Evolutionary conservation across 2,113 vertebrate genomes (phyloP), one percentile per base, ranked within the genome.

Genomic region (Cottus gobio): DNA sequence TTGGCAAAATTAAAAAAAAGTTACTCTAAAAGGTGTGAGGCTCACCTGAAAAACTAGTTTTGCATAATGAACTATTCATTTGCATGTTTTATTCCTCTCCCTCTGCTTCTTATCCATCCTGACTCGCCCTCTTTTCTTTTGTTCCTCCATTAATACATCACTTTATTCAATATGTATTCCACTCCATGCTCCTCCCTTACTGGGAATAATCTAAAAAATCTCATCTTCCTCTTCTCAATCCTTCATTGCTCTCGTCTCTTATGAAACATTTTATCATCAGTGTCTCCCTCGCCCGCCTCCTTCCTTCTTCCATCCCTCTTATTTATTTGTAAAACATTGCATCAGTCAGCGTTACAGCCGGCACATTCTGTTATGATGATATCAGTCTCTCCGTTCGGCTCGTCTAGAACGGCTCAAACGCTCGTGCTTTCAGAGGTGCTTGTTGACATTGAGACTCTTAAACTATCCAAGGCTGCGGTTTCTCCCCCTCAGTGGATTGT

Each of bases 381-480:
- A 87, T 91, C 87, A 85, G 67, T 71, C 79, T 87, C 74, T 92
- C 87, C 44, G 15, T 71, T 75, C 85, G 37, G 74, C 78, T 77
- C 74, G 71, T 90, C 87, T 88, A 58, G 78, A 83, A 54, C 36
- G 52, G 64, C 79, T 79, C 83, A 86, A 88, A 79, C 84, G 84
- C 89, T 85, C 74, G 66, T 86, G 88, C 79, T 84, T 84, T 88
- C 64, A 84, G 84, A 74, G 82, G 67, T 30, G 62, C 39, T 64
- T 90, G 91, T 84, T 90, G 83, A 90, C 91, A 83, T 73, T 78
- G 69, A 83, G 82, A 80, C 82, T 56, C 82, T 77, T 65, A 57
- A 89, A 79, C 84, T 42, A 83, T 82, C 80, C 72, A 60, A 70
- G 75, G 52, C 77, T 77, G 80, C 9, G 68, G 76, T 86, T 65